A percentile compares a stretch with the other conserved stretches of the same genome.
Evolutionary conservation across 2,113 vertebrate genomes (phyloP).

Genomic region (Eulemur rufifrons): DNA sequence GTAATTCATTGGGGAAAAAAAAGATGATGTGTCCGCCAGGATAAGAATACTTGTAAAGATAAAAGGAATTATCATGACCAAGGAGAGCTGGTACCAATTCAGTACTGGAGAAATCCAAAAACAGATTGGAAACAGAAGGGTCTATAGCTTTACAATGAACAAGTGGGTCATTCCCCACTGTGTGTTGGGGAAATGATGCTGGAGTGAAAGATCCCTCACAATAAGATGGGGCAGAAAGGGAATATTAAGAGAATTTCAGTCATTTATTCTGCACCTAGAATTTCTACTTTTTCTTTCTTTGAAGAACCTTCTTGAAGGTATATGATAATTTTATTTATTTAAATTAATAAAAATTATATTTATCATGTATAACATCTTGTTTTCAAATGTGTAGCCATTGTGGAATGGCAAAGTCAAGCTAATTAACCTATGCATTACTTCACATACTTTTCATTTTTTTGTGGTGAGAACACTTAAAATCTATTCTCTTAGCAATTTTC

Average conservation of each 20-base stretch:
- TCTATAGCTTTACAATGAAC: background rate
- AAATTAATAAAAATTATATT: background rate
- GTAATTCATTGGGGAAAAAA: background rate
- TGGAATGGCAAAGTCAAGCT: background rate
- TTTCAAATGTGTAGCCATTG: background rate
- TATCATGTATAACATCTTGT: background rate
- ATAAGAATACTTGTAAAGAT: slow-evolving; percentile 21
- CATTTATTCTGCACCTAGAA: background rate
- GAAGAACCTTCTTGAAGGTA: background rate
- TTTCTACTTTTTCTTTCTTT: background rate
- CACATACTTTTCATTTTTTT: background rate
- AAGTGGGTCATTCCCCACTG: background rate
- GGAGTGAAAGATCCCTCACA: background rate
- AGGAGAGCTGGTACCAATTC: background rate
- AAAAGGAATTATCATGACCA: slow-evolving; percentile 8
- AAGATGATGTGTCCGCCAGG: background rate
- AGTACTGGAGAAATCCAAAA: background rate
- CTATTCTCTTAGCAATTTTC: background rate
- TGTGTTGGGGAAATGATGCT: background rate
- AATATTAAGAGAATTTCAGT: slow-evolving; percentile 13
- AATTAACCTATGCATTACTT: background rate
- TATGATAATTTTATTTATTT: background rate
- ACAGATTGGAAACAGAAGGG: slow-evolving; percentile 14
- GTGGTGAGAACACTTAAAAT: background rate
- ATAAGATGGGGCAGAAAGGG: background rate